Conservation (phyloP, 2,113 vertebrate species). For the Bubo scandiacus region DNA sequence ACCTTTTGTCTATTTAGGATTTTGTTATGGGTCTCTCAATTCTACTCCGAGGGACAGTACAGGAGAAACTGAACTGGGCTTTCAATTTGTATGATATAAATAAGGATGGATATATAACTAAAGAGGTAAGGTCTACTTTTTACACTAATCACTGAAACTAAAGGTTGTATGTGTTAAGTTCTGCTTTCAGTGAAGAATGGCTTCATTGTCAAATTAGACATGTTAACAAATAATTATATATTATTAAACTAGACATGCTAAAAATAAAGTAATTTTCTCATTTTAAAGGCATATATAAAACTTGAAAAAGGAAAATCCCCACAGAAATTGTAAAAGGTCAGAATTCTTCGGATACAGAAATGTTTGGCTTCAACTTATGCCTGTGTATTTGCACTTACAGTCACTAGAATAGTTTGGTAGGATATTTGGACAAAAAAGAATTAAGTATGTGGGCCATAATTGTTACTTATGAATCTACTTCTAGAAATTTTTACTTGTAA, state of each 20-base stretch:
- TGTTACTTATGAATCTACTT: background rate
- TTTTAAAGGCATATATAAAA: background rate
- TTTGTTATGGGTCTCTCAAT: conserved; percentile 97
- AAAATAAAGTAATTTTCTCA: background rate
- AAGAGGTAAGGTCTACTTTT: conserved; percentile 84
- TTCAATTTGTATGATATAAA: conserved; percentile 99
- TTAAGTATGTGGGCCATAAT: background rate
- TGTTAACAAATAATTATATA: background rate
- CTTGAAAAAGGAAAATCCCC: background rate
- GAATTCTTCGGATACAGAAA: background rate
- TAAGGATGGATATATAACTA: conserved; percentile 98
- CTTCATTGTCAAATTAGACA: background rate
- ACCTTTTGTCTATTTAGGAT: conserved; percentile 77
- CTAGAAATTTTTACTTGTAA: background rate
- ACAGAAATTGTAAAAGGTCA: background rate
- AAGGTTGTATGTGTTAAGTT: background rate
- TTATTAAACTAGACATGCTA: background rate
- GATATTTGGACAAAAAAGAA: background rate
- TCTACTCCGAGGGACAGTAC: conserved; percentile 92
- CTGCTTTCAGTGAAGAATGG: background rate
- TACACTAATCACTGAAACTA: background rate
- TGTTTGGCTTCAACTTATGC: background rate
- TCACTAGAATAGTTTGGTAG: background rate
- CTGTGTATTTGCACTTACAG: background rate
- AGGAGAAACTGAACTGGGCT: conserved; percentile 99